These are phyloP conservation scores for Eupithecia abbreviata DNA, from an alignment of 2,888 invertebrate species.

Conservation along the genomic window DNA sequence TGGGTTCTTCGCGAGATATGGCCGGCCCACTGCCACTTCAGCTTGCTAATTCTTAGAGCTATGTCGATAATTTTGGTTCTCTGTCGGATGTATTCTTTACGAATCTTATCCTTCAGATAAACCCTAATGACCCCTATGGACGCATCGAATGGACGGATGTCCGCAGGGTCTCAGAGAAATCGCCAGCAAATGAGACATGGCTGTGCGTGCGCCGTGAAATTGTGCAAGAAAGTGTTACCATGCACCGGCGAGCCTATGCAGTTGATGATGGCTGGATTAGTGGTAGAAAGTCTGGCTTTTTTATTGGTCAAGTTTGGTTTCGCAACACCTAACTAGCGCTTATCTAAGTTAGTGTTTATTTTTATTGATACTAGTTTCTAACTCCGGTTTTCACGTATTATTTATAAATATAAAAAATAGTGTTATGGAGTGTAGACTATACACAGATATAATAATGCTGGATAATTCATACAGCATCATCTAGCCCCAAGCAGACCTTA, in stretches of 20 bases:
- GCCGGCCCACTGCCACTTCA: no score
- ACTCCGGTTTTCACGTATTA: not conserved
- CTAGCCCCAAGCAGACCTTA: no score
- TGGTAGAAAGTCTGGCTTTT: constrained; percentile 32
- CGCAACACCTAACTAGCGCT: constrained; percentile 1
- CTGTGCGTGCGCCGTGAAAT: constrained; percentile 74
- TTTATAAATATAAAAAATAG: no score
- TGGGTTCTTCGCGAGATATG: no score
- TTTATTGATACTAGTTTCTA: not conserved
- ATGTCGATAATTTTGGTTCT: no score
- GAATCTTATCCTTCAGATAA: no score
- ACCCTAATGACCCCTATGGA: constrained; percentile 35
- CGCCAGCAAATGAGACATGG: constrained; percentile 65
- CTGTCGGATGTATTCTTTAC: no score
- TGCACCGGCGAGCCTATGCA: constrained; percentile 39
- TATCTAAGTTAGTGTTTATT: constrained; percentile 2
- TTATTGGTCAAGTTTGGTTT: constrained; percentile 21
- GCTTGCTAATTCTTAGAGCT: no score
- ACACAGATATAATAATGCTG: no score
- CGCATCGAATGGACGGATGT: constrained; percentile 52
- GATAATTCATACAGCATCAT: no score
- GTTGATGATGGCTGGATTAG: constrained; percentile 25
- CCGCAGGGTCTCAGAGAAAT: constrained; percentile 70
- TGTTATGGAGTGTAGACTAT: no score
- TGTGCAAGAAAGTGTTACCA: constrained; percentile 74